Percentiles rank a stretch among this genome's conserved stretches.
Conservation (phyloP, 35 echinoderm and acorn worm species). For the Ophiothrix spiculata region DNA sequence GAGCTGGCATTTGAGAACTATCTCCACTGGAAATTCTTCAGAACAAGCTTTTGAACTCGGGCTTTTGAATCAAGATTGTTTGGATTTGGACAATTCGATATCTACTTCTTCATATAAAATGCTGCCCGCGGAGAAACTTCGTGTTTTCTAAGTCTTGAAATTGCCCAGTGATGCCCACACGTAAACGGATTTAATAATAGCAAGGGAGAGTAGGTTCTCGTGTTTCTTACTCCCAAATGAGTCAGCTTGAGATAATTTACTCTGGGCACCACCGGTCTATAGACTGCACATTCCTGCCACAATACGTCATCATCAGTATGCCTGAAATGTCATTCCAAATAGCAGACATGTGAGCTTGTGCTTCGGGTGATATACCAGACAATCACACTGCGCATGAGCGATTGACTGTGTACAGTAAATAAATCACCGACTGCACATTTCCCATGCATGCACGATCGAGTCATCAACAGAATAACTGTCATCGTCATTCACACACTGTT, state of each 20-base stretch:
- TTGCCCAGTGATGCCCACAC: slow-evolving; percentile 62
- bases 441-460: not conserved
- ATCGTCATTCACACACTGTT: too few species aligned
- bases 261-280: slow-evolving; percentile 62
- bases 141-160: slow-evolving; percentile 28
- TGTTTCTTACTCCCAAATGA: slow-evolving; percentile 70
- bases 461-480: too few species aligned
- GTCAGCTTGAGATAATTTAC: slow-evolving; percentile 64
- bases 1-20: not conserved
- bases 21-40: not conserved
- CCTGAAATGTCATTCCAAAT: slow-evolving; percentile 68
- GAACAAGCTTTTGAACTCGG: too few species aligned
- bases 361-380: slow-evolving; percentile 11
- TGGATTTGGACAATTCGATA: slow-evolving; percentile 22
- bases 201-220: slow-evolving; percentile 45
- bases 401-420: not conserved
- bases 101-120: not conserved
- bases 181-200: slow-evolving; percentile 70
- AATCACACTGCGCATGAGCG: slow-evolving; percentile 47
- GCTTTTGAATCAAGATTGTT: slow-evolving; percentile 12
- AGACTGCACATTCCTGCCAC: slow-evolving; percentile 63
- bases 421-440: slow-evolving; percentile 5
- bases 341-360: slow-evolving; percentile 38
- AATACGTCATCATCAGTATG: slow-evolving; percentile 78
- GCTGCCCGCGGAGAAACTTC: slow-evolving; percentile 20